Base-by-base conservation (phyloP, 2,113 vertebrate genomes). In the Grallaria varia region DNA sequence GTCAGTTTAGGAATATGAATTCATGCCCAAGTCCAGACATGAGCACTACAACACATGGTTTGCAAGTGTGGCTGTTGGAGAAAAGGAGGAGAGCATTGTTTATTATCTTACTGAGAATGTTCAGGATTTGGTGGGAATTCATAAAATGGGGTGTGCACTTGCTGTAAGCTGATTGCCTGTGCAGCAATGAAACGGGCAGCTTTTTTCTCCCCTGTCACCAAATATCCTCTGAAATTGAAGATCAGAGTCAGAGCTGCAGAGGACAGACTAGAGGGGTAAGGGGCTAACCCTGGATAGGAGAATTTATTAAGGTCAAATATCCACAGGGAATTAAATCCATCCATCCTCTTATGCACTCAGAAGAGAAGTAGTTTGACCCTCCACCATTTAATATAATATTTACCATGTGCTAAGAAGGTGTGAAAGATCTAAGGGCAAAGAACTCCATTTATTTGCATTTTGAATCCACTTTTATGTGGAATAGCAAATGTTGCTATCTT, bases 201-300 rank as follows among this genome's bases (percentile, higher is more conserved):
- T 76, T 83, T 78, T 81, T 80, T 13, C 52, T 94, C 62, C 52
- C 37, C 23, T 86, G 40, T 44, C 73, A 40, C 83, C 7, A 7
- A 94, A 79, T 79, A 87, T 52, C 53, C 62, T 94, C 93, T 87
- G 63, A 87, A 97, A 96, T 73, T 83, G 90, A 96, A 96, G 78
- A 97, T 52, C 5, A 3, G 66, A 23, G 81, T 95, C 74, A 87
- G 39, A 84, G 49, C 73, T 72, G 49, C 63, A 78, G 68, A 89
- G 64, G 72, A 88, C 39, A 81, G 58, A 45, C 55, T 44, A 27
- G 52, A 77, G 39, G 55, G 11, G 13, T 92, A 90, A 94, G 60
- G 84, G 44, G 21, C 76, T 92, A 89, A 60, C 50, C 37, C 28
- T 45, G 72, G 28, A 23, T 27, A 66, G 58, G 45, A 76, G 69